Evolutionary conservation across 2,888 invertebrate species (phyloP), one percentile per base, ranked within the genome.

Genomic region (Loripinus fragilis): DNA sequence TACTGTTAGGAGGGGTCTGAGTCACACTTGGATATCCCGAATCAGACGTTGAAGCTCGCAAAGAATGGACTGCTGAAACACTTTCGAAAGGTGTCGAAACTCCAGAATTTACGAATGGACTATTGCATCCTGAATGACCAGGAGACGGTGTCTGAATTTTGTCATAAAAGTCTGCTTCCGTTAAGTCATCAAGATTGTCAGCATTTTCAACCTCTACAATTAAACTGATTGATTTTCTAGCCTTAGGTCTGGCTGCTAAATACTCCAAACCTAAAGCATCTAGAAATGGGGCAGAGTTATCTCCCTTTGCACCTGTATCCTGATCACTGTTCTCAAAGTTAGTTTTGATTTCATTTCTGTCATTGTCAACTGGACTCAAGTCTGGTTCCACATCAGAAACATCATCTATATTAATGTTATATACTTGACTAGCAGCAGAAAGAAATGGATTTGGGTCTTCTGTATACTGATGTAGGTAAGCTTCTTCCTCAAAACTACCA

Each of bases 1-100:
- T 91, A 70, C 92, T 92, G 83, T 93, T 93, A 74, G 93, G 93
- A 5, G 94, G 94, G 12, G 93, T 93, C 75, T 90, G 92, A 0
- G 88, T 48, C 30, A 76, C 33, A 71, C 83, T 85, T 0, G 83
- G 80, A 52, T 74, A 83, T 15, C 79, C 81, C 12, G 83, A 85
- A 0, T 80, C 83, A 5, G 81, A 82, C 3, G 74, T 78, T 0
- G 81, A 83, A 5, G 42, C 64, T 8, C 71, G 69, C 35, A 67
- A 42, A 10, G 78, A 74, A 48, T 68, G 74, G 12, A 69, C 23
- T 30, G 30, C 33, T 0, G 70, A 71, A n/a, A 25, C 20, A 33
- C 33, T 25, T 33, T 80, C 76, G 33, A 70, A 64, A 12, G 80
- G 80, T 12, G 77, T 77, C 2, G 73, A 69, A 28, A 76, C 76